Percentiles rank a stretch among this genome's conserved stretches.
Conservation (phyloP, 2,113 vertebrate species). For the Propithecus coquereli region DNA sequence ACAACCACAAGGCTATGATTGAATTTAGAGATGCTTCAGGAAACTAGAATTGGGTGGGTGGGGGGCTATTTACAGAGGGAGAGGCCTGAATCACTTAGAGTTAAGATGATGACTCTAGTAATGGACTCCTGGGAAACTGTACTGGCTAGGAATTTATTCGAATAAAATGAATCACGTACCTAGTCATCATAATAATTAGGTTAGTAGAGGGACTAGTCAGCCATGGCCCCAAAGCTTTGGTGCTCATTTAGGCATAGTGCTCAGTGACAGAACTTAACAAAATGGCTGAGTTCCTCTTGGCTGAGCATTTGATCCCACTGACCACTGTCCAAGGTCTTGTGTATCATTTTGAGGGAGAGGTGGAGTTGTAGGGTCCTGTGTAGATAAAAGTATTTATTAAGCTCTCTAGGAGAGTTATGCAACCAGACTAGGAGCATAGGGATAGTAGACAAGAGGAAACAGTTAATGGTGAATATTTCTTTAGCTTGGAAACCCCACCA, state of each 20-base stretch:
- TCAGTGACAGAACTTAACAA: slow-evolving; percentile 42
- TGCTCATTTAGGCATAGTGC: slow-evolving; percentile 15
- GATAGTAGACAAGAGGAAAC: neutral
- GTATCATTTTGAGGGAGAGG: slow-evolving; percentile 21
- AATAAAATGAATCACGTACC: slow-evolving; percentile 68
- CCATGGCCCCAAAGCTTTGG: slow-evolving; percentile 29
- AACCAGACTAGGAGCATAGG: neutral
- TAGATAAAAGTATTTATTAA: slow-evolving; percentile 17
- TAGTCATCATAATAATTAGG: slow-evolving; percentile 59
- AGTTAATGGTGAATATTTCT: slow-evolving; percentile 31
- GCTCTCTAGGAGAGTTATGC: neutral
- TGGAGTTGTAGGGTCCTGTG: neutral
- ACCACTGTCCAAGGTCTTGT: neutral
- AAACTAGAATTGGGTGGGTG: neutral
- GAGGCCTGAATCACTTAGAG: slow-evolving; percentile 43
- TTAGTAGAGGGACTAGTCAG: slow-evolving; percentile 40
- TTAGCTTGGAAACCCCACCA: neutral
- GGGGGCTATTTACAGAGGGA: slow-evolving; percentile 14
- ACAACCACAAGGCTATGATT: neutral
- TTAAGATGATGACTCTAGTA: slow-evolving; percentile 33
- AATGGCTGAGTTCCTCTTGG: neutral
- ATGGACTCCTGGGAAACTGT: slow-evolving; percentile 43
- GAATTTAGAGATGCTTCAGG: neutral
- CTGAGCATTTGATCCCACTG: neutral
- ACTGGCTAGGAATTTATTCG: slow-evolving; percentile 70